Evolutionary conservation across 2,797 vertebrate genomes (phyloP).

Genomic region (Cygnus olor): DNA sequence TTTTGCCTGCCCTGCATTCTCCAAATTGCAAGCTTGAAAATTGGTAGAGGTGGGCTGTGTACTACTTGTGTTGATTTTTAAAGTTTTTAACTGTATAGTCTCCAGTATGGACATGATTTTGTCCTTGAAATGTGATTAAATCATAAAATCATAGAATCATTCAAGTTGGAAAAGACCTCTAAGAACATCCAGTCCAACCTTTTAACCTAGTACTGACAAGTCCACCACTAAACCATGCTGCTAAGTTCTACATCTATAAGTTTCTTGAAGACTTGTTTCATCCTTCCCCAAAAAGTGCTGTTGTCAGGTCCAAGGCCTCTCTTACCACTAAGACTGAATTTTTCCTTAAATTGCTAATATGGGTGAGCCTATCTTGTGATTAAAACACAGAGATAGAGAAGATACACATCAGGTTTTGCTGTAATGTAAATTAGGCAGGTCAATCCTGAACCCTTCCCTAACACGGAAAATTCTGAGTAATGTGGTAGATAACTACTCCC

Average conservation of each 20-base stretch:
- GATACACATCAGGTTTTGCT: neutral
- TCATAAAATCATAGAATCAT: neutral
- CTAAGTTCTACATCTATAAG: too few relatives aligned
- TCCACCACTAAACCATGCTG: too few relatives aligned
- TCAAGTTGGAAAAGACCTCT: too few relatives aligned
- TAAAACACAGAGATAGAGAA: neutral
- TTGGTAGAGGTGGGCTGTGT: neutral
- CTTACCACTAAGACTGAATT: neutral
- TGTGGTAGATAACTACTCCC: neutral
- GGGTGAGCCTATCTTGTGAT: neutral
- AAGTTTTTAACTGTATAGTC: neutral
- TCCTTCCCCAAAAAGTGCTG: neutral
- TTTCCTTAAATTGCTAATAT: neutral
- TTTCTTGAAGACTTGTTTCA: neutral
- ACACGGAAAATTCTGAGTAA: slow-evolving; percentile 5
- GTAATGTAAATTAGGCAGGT: neutral
- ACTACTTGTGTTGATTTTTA: neutral
- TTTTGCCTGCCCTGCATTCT: neutral
- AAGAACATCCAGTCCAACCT: too few relatives aligned
- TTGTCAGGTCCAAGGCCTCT: neutral
- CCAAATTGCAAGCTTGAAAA: neutral
- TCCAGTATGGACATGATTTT: neutral
- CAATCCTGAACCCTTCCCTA: neutral
- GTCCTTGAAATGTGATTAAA: neutral
- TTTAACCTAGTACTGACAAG: too few relatives aligned